A percentile compares a stretch with the other conserved stretches of the same genome.
Evolutionary conservation across 2,888 invertebrate species (phyloP).

Genomic region (Sarcophaga carnaria): DNA sequence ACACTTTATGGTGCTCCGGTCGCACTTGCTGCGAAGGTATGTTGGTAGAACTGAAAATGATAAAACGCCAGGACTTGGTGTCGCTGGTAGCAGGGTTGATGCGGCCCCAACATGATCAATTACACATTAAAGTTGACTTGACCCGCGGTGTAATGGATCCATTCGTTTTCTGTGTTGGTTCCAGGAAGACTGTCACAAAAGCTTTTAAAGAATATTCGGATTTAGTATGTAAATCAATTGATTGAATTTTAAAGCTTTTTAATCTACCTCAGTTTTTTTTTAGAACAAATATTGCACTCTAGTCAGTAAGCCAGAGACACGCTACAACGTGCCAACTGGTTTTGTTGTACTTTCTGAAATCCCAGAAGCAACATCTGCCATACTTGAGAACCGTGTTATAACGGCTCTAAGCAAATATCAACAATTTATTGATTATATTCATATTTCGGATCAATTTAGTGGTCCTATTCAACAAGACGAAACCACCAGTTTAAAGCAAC

Average conservation of each 20-base stretch:
- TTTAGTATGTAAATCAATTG: conserved; percentile 84
- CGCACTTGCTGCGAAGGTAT: conserved; percentile 97
- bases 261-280: conserved; percentile 28
- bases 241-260: background rate
- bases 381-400: conserved; percentile 91
- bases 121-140: conserved; percentile 92
- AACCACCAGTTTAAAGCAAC: conserved; percentile 86
- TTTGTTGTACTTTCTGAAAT: conserved; percentile 94
- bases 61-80: conserved; percentile 98
- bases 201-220: conserved; percentile 97
- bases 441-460: conserved; percentile 97
- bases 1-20: conserved; percentile 98
- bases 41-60: conserved; percentile 96
- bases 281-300: conserved; percentile 90
- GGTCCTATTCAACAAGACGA: conserved; percentile 95
- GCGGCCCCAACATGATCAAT: conserved; percentile 92
- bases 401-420: conserved; percentile 91
- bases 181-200: conserved; percentile 92
- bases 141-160: conserved; percentile 95
- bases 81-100: conserved; percentile 92
- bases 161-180: conserved; percentile 95
- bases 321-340: conserved; percentile 88
- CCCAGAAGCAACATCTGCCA: conserved; percentile 91
- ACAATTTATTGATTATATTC: conserved; percentile 95
- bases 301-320: conserved; percentile 91